Conservation (phyloP, 2,113 vertebrate species). For the Ailurus styani region DNA sequence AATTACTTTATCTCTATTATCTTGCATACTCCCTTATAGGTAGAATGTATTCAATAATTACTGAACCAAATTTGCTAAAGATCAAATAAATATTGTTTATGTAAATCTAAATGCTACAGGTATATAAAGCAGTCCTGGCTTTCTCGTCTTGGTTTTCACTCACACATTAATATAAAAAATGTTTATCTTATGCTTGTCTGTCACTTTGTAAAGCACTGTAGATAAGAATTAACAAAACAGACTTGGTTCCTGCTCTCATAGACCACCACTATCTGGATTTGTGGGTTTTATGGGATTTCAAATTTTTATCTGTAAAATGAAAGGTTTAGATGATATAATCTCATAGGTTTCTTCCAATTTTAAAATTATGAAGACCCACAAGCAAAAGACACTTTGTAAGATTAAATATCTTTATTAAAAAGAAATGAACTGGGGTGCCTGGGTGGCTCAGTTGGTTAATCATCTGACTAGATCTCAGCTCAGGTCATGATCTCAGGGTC, state of each 20-base stretch:
- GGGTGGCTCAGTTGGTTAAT: background rate
- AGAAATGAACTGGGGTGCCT: background rate
- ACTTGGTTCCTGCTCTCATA: background rate
- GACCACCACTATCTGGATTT: background rate
- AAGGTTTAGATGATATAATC: background rate
- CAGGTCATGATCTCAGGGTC: background rate
- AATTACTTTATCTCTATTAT: background rate
- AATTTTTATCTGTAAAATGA: background rate
- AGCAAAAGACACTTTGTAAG: background rate
- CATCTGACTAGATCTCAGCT: background rate
- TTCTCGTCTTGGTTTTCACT: background rate
- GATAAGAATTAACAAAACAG: background rate
- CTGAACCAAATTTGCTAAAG: background rate
- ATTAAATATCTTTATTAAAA: background rate
- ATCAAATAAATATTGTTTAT: background rate
- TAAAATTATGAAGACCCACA: background rate
- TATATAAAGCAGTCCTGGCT: background rate
- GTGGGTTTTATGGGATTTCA: background rate
- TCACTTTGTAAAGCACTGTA: too few species aligned
- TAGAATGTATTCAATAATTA: background rate
- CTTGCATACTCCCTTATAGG: background rate
- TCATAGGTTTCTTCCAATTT: background rate
- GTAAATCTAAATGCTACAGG: background rate
- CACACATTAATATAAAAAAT: background rate
- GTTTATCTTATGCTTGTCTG: background rate